Evolutionary conservation across 2,888 invertebrate genomes (phyloP), one percentile per base, ranked within the genome.

Genomic region (Apotomis betuletana): DNA sequence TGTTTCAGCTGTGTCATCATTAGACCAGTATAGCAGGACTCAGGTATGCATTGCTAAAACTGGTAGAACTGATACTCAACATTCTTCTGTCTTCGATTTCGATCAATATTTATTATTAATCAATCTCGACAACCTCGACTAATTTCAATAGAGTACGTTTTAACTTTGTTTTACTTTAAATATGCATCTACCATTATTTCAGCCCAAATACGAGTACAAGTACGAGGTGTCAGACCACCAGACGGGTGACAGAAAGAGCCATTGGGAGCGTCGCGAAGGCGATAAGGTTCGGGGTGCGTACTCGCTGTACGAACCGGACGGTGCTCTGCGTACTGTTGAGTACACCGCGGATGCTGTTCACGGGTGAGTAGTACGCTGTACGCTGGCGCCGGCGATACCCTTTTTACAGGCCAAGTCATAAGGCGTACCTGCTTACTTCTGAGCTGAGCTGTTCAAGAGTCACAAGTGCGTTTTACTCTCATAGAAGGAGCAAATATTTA

Each of bases 161-260:
- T 27, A 2, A 27, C 27, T 27, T 27, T 27, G 27, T 27, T 27
- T 27, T 27, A 27, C 27, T 27, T 27, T 27, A 2, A 27, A 27
- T 27, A 27, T 27, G 27, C 27, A 27, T 2, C 27, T 27, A 27
- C 27, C 27, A 2, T 41, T 54, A 4, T 76, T 74, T 3, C 82
- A 93, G 85, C 82, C 93, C n/a, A 92, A 92, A 78, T 94, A 94
- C 79, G 92, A 92, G 76, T 94, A 91, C 79, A 93, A 91, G 75
- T 94, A 94, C 74, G 94, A 94, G 77, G 94, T 94, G 10, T 87
- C 91, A 12, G 94, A 94, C 76, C 90, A 90, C 59, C 90, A 93
- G 77, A 94, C 94, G 9, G 94, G 94, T 3, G 94, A 94, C 76
- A 84, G 90, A 75, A 94, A 94, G 81, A 89, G 87, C 74, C 93